Base-by-base conservation (phyloP, 1,140 invertebrate species). In the Tetraneura akinire region DNA sequence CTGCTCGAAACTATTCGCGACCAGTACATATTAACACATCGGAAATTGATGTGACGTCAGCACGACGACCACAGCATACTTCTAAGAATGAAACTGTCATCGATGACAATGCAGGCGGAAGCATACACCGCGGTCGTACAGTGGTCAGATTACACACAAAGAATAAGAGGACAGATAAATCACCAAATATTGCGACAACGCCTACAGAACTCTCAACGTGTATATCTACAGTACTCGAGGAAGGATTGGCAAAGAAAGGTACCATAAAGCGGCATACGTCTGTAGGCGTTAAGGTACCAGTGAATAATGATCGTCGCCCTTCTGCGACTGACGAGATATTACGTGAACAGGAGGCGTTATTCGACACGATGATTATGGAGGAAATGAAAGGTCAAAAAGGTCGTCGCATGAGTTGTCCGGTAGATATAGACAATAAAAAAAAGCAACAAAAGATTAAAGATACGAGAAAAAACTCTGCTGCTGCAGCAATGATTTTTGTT, bases 31-130 rank as follows among this genome's bases (percentile, higher is more conserved):
- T 94, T 45, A 92, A 94, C 84, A 94, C 93, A 6, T 91, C 92
- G 2, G 92, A 94, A 84, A 94, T 94, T 82, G 93, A 94, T 85
- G 92, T 94, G 13, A 82, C 83, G 11, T 93, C 85, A 91, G 94
- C 53, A 68, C 73, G 57, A 14, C 64, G 55, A 1, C 42, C 37
- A 16, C 80, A 32, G 13, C 18, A 49, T 16, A 78, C 68, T 6
- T 23, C 53, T 5, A 1, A 13, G 5, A n/a, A 21, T 1, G 64
- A 64, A 47, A 57, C 62, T 82, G 8, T 84, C 42, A 18, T n/a
- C 81, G 81, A 26, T 1, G 84, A 26, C 18, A 84, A 5, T 86
- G 86, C 45, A 83, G 87, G 18, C 3, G 89, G 88, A 57, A 91
- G 88, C 2, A 92, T 93, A 80, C 88, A 88, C 82, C 86, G 92